Percentiles rank a stretch among this genome's conserved stretches.
These are phyloP conservation scores for Beaufortia kweichowensis DNA, from an alignment of 2,113 vertebrate species.

Conservation along the genomic window DNA sequence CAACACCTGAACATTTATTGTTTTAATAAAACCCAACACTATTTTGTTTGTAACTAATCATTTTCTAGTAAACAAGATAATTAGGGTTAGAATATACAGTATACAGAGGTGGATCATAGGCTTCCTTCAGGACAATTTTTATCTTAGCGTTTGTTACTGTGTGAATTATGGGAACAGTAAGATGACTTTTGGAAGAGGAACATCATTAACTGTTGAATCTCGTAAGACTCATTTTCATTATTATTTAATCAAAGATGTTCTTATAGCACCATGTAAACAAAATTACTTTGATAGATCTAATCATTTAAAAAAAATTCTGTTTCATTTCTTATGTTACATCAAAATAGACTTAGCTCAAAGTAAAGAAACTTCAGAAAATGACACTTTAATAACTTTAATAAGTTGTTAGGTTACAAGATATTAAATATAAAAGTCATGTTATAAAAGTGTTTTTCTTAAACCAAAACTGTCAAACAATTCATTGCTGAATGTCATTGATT, in stretches of 20 bases:
- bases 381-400: too few relatives aligned
- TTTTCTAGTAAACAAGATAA: too few relatives aligned
- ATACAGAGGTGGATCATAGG: not conserved
- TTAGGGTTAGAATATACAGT: too few relatives aligned
- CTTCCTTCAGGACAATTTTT: not conserved
- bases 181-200: constrained; percentile 54
- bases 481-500: not conserved
- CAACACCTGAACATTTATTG: too few relatives aligned
- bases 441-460: not conserved
- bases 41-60: too few relatives aligned
- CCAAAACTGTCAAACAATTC: not conserved
- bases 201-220: constrained; percentile 33
- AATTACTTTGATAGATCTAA: too few relatives aligned
- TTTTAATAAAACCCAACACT: too few relatives aligned
- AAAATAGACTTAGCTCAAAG: too few relatives aligned
- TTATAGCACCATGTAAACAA: too few relatives aligned
- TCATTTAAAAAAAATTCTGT: not conserved
- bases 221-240: constrained; percentile 25
- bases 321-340: not conserved
- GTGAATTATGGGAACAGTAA: constrained; percentile 44
- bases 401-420: not conserved
- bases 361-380: not conserved
- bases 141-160: constrained; percentile 40
- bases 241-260: not conserved
- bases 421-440: too few relatives aligned